Percentiles rank a stretch among this genome's conserved stretches.
Conservation (phyloP, 2,888 invertebrate species). For the Drosophila nr. perissopoda region DNA sequence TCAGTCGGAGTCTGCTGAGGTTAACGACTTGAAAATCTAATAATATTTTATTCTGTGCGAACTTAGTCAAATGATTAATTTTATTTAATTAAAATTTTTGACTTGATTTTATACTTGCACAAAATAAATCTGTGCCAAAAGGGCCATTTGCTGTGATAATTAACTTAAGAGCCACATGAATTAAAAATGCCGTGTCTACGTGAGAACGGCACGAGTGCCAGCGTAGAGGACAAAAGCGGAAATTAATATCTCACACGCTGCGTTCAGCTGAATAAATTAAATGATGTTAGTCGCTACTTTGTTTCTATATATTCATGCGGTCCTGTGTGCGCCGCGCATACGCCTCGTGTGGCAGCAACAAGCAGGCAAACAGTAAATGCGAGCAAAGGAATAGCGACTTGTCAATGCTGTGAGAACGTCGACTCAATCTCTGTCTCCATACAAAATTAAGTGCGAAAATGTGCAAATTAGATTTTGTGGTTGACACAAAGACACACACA, state of each 20-base stretch:
- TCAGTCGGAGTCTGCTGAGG: slow-evolving; percentile 5
- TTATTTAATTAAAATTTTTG: slow-evolving; percentile 46
- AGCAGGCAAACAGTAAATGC: neutral
- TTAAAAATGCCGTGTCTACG: slow-evolving; percentile 42
- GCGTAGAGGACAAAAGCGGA: slow-evolving; percentile 53
- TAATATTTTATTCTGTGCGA: neutral
- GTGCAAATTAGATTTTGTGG: slow-evolving; percentile 72
- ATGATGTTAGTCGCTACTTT: slow-evolving; percentile 67
- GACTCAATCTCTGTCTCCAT: slow-evolving; percentile 44
- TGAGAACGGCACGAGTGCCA: slow-evolving; percentile 23
- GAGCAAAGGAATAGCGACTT: slow-evolving; percentile 29
- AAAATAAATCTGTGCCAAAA: slow-evolving; percentile 37
- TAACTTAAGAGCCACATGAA: slow-evolving; percentile 60
- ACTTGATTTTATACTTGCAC: slow-evolving; percentile 6
- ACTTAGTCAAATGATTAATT: neutral
- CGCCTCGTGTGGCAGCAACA: slow-evolving; percentile 42
- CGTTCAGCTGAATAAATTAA: slow-evolving; percentile 64
- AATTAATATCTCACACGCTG: slow-evolving; percentile 60
- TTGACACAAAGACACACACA: slow-evolving; percentile 34
- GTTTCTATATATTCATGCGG: slow-evolving; percentile 44
- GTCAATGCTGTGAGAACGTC: slow-evolving; percentile 50
- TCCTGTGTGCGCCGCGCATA: slow-evolving; percentile 50
- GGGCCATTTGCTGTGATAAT: slow-evolving; percentile 59
- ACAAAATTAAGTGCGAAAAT: slow-evolving; percentile 67
- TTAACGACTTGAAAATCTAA: neutral